Evolutionary conservation across 2,113 vertebrate genomes (phyloP), one percentile per base, ranked within the genome.

Genomic region (Psilopsiagon aurifrons): DNA sequence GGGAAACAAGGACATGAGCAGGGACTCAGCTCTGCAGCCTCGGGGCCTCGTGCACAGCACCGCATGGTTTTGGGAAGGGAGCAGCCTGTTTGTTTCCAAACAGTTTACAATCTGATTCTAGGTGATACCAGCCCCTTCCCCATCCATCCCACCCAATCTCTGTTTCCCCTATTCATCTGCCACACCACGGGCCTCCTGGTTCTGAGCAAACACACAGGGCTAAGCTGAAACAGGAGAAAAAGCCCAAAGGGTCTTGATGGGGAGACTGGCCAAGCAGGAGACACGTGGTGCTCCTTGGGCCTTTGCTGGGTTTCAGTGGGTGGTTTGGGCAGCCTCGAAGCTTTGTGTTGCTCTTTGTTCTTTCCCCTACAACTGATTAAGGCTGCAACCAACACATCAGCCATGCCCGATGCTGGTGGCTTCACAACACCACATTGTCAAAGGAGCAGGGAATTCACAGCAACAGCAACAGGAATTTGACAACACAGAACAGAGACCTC

Each of bases 61-160:
- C 0, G 35, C 83, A 3, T 10, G 11, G 7, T 10, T 15, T 35
- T 14, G 66, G 86, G 79, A 80, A 83, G 78, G 91, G 90, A 93
- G 85, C 64, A 66, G 68, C 5, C 39, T 96, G 22, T 92, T 95
- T 95, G 90, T 88, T 92, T 92, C 39, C 88, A 91, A 93, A 94
- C 86, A 84, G 2, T 1, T 4, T 5, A 8, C 17, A 66, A 51
- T 39, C 35, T 31, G 88, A 55, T 64, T 68, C 60, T 1, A 44
- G 83, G 68, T 33, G 88, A 90, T 86, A 63, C 73, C 87, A 22
- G 81, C 86, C 67, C 92, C 55, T 75, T 29, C 78, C 81, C 70
- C 0, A 2, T 91, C 90, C 90, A 55, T 89, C 71, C 82, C 79
- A 74, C 60, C 92, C 92, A 6, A 17, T 14, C 64, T 67, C 90